phyloP scores from a whole-genome alignment of 2,113 vertebrate species.

The Onychostoma macrolepis region DNA sequence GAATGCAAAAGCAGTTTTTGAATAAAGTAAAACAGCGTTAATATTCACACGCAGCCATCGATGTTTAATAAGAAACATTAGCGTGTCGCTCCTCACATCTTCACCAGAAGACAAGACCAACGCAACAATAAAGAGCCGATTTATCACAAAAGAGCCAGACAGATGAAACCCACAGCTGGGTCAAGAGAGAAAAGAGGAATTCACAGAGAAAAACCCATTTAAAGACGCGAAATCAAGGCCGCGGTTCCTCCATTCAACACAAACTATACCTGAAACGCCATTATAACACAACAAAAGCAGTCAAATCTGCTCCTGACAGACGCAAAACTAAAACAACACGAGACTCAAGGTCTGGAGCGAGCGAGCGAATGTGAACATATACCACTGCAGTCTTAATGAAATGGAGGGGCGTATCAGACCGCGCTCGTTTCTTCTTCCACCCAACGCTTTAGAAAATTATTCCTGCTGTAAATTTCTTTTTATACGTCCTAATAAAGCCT shows the following conservation, averaged over 20 bases:
- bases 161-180: background rate
- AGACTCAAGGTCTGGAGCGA: background rate
- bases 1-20: background rate
- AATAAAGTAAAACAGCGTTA: background rate
- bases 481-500: slow-evolving; percentile 72
- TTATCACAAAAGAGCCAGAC: slow-evolving; percentile 75
- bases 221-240: slow-evolving; percentile 57
- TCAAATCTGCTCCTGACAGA: slow-evolving; percentile 7
- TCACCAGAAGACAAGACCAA: slow-evolving; percentile 14
- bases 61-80: background rate
- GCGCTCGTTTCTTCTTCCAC: slow-evolving; percentile 62
- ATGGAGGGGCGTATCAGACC: slow-evolving; percentile 70
- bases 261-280: background rate
- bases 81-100: background rate
- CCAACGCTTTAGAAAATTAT: slow-evolving; percentile 67
- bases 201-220: background rate
- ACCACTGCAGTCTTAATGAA: slow-evolving; percentile 68
- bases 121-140: slow-evolving; percentile 59
- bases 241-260: slow-evolving; percentile 38
- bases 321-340: background rate
- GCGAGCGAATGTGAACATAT: background rate
- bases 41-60: background rate
- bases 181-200: background rate
- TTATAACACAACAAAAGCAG: background rate
- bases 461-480: slow-evolving; percentile 74